Evolutionary conservation across 2,113 vertebrate species (phyloP).

Genomic region (Zeus faber): DNA sequence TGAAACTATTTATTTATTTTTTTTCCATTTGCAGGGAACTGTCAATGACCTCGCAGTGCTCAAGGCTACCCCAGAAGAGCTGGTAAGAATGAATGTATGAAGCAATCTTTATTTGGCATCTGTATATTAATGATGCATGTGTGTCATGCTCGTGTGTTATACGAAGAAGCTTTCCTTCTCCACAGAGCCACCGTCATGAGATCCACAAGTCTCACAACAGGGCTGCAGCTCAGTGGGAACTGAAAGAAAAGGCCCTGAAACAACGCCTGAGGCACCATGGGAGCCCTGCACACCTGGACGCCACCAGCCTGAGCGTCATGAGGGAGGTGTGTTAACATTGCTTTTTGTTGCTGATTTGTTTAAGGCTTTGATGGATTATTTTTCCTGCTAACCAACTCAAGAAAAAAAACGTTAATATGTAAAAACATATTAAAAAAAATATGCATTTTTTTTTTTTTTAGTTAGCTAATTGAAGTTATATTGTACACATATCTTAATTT

Average conservation of each 20-base stretch:
- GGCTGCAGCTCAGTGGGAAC: constrained; percentile 81
- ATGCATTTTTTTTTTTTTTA: too few relatives aligned
- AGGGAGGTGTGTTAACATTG: constrained; percentile 76
- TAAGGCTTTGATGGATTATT: too few relatives aligned
- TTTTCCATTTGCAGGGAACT: constrained; percentile 79
- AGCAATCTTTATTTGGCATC: neutral
- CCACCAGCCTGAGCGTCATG: constrained; percentile 78
- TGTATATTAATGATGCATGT: neutral
- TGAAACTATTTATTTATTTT: constrained; percentile 1
- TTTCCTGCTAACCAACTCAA: too few relatives aligned
- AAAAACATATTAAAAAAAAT: too few relatives aligned
- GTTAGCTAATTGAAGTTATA: too few relatives aligned
- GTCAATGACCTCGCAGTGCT: constrained; percentile 85
- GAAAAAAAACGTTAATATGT: too few relatives aligned
- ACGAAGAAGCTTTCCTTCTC: neutral
- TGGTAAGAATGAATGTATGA: constrained; percentile 71
- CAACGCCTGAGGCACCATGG: constrained; percentile 66
- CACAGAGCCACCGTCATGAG: constrained; percentile 84
- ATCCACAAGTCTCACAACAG: constrained; percentile 88
- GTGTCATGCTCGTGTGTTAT: neutral
- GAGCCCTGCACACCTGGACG: constrained; percentile 71
- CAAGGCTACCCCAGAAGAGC: constrained; percentile 83
- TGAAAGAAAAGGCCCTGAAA: constrained; percentile 81
- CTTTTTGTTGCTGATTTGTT: neutral
- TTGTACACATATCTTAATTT: too few relatives aligned